Base-by-base conservation (phyloP, 2,888 invertebrate species). In the Perdita meconis region DNA sequence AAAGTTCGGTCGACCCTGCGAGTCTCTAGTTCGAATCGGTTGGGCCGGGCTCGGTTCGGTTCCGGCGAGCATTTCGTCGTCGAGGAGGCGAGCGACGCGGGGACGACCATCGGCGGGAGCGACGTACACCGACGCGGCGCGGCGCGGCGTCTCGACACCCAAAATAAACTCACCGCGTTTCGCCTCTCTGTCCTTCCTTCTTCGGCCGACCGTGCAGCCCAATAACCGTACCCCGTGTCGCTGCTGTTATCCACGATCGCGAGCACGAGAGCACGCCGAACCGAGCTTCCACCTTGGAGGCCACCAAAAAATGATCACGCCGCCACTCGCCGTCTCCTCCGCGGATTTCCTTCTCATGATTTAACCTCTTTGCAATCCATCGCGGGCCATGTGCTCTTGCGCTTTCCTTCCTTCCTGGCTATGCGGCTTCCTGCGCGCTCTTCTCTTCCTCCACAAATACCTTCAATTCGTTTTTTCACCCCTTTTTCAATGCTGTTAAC, bases 131-230 rank as follows among this genome's bases (percentile, higher is more conserved):
- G 87, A 79, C 84, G 82, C 86, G n/a, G n/a, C n/a, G n/a, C n/a
- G n/a, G n/a, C n/a, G n/a, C n/a, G 87, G 80, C 83, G 82, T 85
- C 87, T 82, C 78, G 82, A 53, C 56, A 84, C 89, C 89, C 85
- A 86, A 90, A 91, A 91, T 91, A 91, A 91, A 90, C 90, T 86
- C 84, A 78, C 86, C 86, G 83, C 87, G 75, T 83, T 83, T 84
- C 84, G 82, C 72, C 68, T 82, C 75, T 71, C 70, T 68, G 80
- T 71, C 75, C 72, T 69, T 81, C 81, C 67, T 56, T 68, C 63
- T 60, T 60, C 36, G 53, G 42, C 19, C 47, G 30, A 65, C 50
- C 59, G 53, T 59, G 38, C 3, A 55, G 65, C 61, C 51, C 60
- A 59, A 69, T 55, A 38, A 59, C 59, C 22, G 44, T 56, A n/a